Conservation (phyloP, 2,113 vertebrate species). For the Argyrosomus japonicus region DNA sequence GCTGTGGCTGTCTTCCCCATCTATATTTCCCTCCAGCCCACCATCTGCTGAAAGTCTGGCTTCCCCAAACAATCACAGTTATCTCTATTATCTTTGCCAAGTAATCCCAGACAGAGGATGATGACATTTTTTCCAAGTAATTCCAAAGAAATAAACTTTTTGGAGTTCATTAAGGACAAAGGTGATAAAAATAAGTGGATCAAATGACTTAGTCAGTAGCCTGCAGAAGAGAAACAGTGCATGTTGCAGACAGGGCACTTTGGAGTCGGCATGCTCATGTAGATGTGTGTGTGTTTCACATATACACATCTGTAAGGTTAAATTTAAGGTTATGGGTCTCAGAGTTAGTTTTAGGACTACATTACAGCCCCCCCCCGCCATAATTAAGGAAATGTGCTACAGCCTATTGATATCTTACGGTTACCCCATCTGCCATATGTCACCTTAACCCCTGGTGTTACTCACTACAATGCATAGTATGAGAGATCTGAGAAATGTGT, state of each 20-base stretch:
- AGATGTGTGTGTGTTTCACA: background rate
- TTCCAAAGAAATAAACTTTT: constrained; percentile 34
- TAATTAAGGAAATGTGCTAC: background rate
- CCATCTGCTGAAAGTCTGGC: constrained; percentile 63
- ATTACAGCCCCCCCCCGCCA: too few species aligned
- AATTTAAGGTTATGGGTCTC: background rate
- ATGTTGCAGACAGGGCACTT: background rate
- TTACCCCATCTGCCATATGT: too few species aligned
- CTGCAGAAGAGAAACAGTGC: too few species aligned
- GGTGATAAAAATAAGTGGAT: constrained; percentile 26
- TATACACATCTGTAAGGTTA: background rate
- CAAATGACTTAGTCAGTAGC: constrained; percentile 6
- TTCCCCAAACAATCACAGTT: constrained; percentile 57
- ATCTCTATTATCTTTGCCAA: constrained; percentile 49
- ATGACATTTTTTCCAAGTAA: constrained; percentile 20
- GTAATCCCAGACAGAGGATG: constrained; percentile 26
- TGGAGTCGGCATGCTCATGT: background rate
- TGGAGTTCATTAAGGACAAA: constrained; percentile 37
- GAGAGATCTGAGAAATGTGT: too few species aligned
- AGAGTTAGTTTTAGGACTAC: background rate
- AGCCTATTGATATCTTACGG: too few species aligned
- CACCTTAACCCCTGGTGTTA: too few species aligned
- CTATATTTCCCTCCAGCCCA: constrained; percentile 71
- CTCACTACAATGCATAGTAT: too few species aligned
- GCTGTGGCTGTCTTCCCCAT: constrained; percentile 62